Evolutionary conservation across 2,113 vertebrate genomes (phyloP).

Genomic region (Chlamydotis undulata): DNA sequence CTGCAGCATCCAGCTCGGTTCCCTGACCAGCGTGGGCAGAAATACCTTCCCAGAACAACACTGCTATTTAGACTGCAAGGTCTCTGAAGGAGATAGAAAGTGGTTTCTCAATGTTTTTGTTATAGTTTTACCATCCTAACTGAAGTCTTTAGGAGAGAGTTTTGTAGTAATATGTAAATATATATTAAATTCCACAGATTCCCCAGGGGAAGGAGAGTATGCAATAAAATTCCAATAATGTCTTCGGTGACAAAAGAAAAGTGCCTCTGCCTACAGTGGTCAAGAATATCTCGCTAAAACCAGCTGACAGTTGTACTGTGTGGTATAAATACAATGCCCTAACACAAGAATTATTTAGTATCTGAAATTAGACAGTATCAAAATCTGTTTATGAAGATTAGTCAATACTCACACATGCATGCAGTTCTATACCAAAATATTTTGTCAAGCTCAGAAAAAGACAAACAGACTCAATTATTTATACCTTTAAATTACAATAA

Average conservation of each 20-base stretch:
- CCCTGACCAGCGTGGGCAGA: background rate
- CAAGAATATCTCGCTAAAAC: background rate
- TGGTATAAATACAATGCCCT: background rate
- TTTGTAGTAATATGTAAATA: background rate
- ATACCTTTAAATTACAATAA: background rate
- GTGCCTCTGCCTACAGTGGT: background rate
- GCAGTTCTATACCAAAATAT: background rate
- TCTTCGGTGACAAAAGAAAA: background rate
- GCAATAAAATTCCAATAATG: background rate
- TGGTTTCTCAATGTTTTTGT: background rate
- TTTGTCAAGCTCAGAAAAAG: background rate
- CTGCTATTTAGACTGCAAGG: background rate
- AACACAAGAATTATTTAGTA: background rate
- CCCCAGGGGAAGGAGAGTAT: background rate
- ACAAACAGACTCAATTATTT: background rate
- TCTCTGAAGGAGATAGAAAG: background rate
- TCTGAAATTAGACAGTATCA: background rate
- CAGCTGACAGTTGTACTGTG: background rate
- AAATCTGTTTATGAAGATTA: background rate
- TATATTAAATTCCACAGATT: background rate
- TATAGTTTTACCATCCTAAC: background rate
- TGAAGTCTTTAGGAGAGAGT: background rate
- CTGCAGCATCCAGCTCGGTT: background rate
- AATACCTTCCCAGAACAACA: background rate
- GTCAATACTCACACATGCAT: background rate